A percentile compares a stretch with the other conserved stretches of the same genome.
Evolutionary conservation across 1,140 invertebrate genomes (phyloP).

Genomic region (Nilaparvata lugens): DNA sequence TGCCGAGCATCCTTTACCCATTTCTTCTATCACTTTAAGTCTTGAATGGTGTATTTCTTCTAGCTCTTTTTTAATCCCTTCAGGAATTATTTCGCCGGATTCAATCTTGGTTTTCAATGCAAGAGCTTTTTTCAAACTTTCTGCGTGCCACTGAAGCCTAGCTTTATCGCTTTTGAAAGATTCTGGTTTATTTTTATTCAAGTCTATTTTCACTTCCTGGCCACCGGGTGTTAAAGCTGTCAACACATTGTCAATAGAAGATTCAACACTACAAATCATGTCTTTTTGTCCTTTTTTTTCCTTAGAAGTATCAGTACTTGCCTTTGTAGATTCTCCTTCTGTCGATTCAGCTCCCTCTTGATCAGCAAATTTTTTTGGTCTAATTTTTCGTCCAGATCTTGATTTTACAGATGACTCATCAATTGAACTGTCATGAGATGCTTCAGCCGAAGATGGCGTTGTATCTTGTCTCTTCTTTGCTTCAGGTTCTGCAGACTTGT

Average conservation of each 20-base stretch:
- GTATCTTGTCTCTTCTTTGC: slow-evolving; percentile 4
- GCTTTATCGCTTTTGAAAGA: slow-evolving; percentile 40
- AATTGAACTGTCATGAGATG: slow-evolving; percentile 1
- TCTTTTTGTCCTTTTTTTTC: background rate
- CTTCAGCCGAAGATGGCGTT: slow-evolving; percentile 2
- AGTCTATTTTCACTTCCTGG: slow-evolving; percentile 16
- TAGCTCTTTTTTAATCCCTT: slow-evolving; percentile 44
- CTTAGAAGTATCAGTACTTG: slow-evolving; percentile 9
- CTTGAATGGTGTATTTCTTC: slow-evolving; percentile 8
- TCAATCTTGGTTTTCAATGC: slow-evolving; percentile 48
- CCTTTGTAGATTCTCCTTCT: slow-evolving; percentile 7
- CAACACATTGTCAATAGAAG: slow-evolving; percentile 6
- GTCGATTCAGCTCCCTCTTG: slow-evolving; percentile 17
- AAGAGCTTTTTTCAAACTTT: slow-evolving; percentile 44
- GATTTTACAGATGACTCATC: slow-evolving; percentile 46
- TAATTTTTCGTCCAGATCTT: slow-evolving; percentile 64
- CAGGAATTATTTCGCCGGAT: slow-evolving; percentile 46
- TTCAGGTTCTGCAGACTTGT: background rate
- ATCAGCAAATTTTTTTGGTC: slow-evolving; percentile 44
- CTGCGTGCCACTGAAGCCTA: slow-evolving; percentile 47
- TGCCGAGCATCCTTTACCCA: slow-evolving; percentile 23
- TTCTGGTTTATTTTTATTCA: slow-evolving; percentile 40
- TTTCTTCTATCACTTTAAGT: slow-evolving; percentile 31
- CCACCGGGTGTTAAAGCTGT: slow-evolving; percentile 12
- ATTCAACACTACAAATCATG: background rate